Base-by-base conservation (phyloP, 2,113 vertebrate species). In the Zosterops hypoxanthus region DNA sequence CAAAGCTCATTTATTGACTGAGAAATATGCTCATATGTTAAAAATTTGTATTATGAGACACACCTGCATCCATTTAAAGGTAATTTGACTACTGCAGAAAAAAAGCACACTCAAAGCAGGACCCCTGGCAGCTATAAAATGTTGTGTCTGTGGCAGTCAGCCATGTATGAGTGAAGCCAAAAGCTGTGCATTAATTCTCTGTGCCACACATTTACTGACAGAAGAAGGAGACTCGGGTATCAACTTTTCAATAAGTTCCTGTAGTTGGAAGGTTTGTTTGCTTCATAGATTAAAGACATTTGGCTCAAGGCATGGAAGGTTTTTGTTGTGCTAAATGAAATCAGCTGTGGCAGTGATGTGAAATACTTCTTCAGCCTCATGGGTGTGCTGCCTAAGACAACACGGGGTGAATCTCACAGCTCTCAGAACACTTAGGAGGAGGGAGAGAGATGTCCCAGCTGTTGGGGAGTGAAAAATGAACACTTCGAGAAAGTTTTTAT, bases 41-140 rank as follows among this genome's bases (percentile, higher is more conserved):
- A 90, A 94, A 96, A 90, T 64, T 50, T 84, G 71, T 69, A 20
- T n/a, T 87, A 15, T 41, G 89, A 86, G 79, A 94, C 85, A 95
- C 87, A 96, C 93, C 94, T 96, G 92, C 90, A 95, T 63, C 39
- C 82, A 96, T 80, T 95, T 96, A 93, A 88, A 96, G 92, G 87
- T 93, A 90, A 95, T 80, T 73, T 86, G 87, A 92, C 82, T 90
- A 91, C 87, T 77, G 85, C 42, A 93, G 90, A 94, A 90, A 91
- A 87, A 94, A 80, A 94, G 24, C 71, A 83, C 76, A 66, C 69
- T 93, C 26, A 66, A 80, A 88, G 88, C 6, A 28, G 83, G 94
- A 86, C 75, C 76, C 75, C 76, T 82, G 71, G 71, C 88, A 95
- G 93, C 88, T 75, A 70, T 46, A 52, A 86, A 68, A 80, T 34